Evolutionary conservation across 37 sponge, comb jelly and placozoan genomes (phyloP), one percentile per base, ranked within the genome.

Genomic region (Ianthella basta): DNA sequence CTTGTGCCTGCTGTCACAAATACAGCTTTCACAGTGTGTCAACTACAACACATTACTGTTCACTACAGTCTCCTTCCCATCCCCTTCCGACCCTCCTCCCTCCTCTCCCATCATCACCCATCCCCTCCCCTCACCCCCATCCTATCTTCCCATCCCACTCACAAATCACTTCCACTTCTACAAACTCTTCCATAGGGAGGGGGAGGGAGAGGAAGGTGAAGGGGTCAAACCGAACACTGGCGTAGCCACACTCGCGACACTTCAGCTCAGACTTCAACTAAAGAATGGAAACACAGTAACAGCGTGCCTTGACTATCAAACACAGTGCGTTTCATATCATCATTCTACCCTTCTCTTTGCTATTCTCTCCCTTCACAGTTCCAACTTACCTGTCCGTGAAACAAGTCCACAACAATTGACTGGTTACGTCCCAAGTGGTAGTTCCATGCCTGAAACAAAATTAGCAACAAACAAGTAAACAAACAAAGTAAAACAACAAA

Each of bases 201-300:
- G 99, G 99, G 18, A 99, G 91, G 25, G 99, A 97, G 55, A 99
- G 94, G 82, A 95, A 99, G 10, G 99, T 95, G 91, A 99, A 99
- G 29, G 99, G 99, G 63, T 99, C 99, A 86, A 99, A 99, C 56
- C 88, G 72, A 34, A 95, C 94, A 79, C 96, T 97, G 19, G 81
- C 87, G 40, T 89, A 86, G 16, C 84, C 59, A 80, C 99, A 99
- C 77, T 55, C 80, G 32, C 66, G 72, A 59, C 99, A 99, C 27
- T 86, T 55, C 30, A 96, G 91, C 21, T 75, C 80, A 27, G 93
- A 92, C 69, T 96, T 96, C 56, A 96, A 80, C 94, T 94, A 53
- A 27, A 90, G 14, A 68, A 10, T 86, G 38, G 27, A n/a, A n/a
- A n/a, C 21, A 70, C 0, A 83, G 21, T 79, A 74, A 56, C 0